Conservation (phyloP, 2,888 invertebrate genomes). For the Phragmatobia fuliginosa region DNA sequence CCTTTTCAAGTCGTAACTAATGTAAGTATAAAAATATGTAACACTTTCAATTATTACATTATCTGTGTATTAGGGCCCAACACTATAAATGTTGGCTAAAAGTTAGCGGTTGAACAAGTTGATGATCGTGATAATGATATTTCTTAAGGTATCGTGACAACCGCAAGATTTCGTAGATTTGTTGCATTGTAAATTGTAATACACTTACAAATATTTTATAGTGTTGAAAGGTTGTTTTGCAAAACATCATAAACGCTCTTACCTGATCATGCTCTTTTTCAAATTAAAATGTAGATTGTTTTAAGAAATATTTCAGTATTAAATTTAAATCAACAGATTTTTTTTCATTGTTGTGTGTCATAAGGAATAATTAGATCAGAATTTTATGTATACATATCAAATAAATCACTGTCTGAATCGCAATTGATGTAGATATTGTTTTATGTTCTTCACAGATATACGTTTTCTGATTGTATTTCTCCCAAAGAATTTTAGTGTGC, state of each 20-base stretch:
- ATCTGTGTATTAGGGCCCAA: not conserved
- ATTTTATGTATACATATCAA: not conserved
- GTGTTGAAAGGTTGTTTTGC: slow-evolving; percentile 59
- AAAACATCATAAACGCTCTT: slow-evolving; percentile 37
- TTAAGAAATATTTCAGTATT: too few relatives aligned
- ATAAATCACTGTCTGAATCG: not conserved
- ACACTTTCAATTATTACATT: not conserved
- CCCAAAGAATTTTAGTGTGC: not conserved
- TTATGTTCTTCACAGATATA: too few relatives aligned
- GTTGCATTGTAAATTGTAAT: slow-evolving; percentile 66
- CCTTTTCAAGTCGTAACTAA: not conserved
- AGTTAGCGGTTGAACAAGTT: slow-evolving; percentile 26
- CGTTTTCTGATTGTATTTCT: not conserved
- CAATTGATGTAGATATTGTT: not conserved
- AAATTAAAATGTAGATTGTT: slow-evolving; percentile 3
- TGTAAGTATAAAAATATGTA: not conserved
- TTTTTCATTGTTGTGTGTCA: not conserved
- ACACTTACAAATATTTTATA: slow-evolving; percentile 51
- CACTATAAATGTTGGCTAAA: slow-evolving; percentile 31
- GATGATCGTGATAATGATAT: slow-evolving; percentile 57
- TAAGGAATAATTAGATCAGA: not conserved
- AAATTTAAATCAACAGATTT: too few relatives aligned
- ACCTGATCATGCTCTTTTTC: slow-evolving; percentile 3
- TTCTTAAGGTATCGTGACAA: slow-evolving; percentile 74
- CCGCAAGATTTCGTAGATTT: slow-evolving; percentile 66